phyloP scores from a whole-genome alignment of 2,888 invertebrate genomes.

The Caradrina kadenii region DNA sequence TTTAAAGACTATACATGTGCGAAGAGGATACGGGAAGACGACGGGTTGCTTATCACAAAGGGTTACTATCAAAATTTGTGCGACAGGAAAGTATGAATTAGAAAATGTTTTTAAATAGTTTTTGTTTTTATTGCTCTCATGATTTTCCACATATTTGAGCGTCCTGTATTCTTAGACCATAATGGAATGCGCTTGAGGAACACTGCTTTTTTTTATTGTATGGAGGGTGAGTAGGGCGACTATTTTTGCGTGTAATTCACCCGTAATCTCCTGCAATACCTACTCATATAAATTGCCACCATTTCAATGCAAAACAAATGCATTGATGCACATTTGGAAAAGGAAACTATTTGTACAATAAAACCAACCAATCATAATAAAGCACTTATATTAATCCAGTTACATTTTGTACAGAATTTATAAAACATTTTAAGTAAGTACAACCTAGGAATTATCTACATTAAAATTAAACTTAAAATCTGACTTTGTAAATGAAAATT shows the following conservation, averaged over 20 bases:
- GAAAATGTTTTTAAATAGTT: not conserved
- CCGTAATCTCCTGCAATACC: not conserved
- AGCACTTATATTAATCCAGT: constrained; percentile 55
- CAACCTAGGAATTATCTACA: constrained; percentile 72
- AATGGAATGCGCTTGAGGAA: too few species aligned
- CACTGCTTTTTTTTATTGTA: too few species aligned
- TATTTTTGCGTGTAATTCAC: too few species aligned
- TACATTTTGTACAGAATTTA: constrained; percentile 55
- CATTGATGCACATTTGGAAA: not conserved
- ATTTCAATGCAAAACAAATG: not conserved
- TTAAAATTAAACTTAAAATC: constrained; percentile 93
- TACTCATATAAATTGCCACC: not conserved
- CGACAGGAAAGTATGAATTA: constrained; percentile 6
- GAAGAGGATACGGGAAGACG: constrained; percentile 67
- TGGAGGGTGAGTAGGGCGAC: too few species aligned
- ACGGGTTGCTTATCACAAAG: not conserved
- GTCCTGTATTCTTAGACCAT: too few species aligned
- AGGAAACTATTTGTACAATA: constrained; percentile 17
- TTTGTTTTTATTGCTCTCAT: constrained; percentile 8
- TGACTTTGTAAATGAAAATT: constrained; percentile 86
- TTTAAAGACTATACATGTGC: constrained; percentile 76
- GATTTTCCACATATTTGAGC: not conserved
- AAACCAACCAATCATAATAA: constrained; percentile 41
- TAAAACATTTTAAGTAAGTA: constrained; percentile 51
- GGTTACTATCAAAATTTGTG: constrained; percentile 75